Conservation (phyloP, 2,797 vertebrate genomes). For the Rhincodon typus region DNA sequence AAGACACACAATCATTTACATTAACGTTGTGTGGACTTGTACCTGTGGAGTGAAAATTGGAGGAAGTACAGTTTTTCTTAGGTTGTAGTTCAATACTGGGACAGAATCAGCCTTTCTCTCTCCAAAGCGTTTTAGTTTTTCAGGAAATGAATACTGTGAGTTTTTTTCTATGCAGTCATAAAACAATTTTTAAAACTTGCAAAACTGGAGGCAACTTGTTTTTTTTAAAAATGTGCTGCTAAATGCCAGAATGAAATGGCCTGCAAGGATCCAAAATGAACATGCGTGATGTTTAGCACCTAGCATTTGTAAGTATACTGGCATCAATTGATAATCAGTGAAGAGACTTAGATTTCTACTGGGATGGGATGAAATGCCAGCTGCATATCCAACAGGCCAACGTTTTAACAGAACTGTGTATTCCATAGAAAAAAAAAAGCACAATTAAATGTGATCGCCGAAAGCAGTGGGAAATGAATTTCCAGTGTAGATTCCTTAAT, state of each 20-base stretch:
- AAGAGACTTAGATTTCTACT: not conserved
- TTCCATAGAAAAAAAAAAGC: not conserved
- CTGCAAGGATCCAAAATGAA: not conserved
- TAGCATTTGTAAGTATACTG: not conserved
- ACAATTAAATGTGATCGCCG: not conserved
- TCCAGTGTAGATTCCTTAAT: not conserved
- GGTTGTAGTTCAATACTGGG: not conserved
- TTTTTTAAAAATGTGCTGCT: not conserved
- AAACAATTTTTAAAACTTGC: not conserved
- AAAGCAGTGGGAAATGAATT: not conserved
- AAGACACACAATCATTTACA: not conserved
- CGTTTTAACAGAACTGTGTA: not conserved
- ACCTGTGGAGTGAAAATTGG: not conserved
- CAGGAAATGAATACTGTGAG: not conserved
- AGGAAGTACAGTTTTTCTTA: not conserved
- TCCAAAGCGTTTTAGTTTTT: not conserved
- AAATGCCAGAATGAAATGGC: not conserved
- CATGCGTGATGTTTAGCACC: not conserved
- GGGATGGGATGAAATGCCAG: not conserved
- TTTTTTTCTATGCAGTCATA: not conserved
- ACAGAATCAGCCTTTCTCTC: not conserved
- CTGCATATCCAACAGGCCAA: not conserved
- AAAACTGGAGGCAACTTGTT: no score
- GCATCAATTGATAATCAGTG: not conserved
- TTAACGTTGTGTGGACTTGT: not conserved